Evolutionary conservation across 2,888 invertebrate genomes (phyloP).

Genomic region (Spodoptera exigua): DNA sequence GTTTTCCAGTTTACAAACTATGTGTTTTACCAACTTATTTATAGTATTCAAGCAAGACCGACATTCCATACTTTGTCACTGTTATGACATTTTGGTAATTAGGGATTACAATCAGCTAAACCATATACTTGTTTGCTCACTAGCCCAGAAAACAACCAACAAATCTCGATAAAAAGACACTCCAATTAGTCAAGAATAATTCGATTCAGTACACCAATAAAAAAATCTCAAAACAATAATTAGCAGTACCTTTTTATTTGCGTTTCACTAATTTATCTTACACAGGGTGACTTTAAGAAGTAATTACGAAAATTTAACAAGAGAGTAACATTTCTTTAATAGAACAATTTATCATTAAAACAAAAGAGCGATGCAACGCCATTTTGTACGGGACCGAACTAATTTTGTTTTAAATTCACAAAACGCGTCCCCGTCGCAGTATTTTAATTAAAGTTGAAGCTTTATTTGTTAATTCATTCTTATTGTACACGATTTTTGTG

Average conservation of each 20-base stretch:
- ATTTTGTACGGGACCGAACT: conserved; percentile 5
- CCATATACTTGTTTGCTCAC: too few relatives aligned
- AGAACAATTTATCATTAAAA: conserved; percentile 12
- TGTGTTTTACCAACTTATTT: too few relatives aligned
- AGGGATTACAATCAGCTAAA: too few relatives aligned
- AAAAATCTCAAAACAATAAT: conserved; percentile 5
- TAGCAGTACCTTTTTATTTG: conserved; percentile 5
- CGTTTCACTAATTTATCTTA: conserved; percentile 17
- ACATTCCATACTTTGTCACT: too few relatives aligned
- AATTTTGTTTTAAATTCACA: conserved; percentile 49
- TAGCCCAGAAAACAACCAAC: too few relatives aligned
- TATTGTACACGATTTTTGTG: conserved; percentile 13
- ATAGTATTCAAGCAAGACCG: too few relatives aligned
- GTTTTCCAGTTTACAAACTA: too few relatives aligned
- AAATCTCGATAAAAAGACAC: too few relatives aligned
- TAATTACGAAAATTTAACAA: conserved; percentile 22
- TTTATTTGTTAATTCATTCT: conserved; percentile 46
- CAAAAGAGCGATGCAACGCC: conserved; percentile 23
- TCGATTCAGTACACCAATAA: background rate
- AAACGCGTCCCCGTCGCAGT: conserved; percentile 48
- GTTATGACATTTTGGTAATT: too few relatives aligned
- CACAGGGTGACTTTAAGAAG: conserved; percentile 21
- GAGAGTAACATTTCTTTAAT: conserved; percentile 10
- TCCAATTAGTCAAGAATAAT: background rate
- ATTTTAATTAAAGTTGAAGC: conserved; percentile 47